Percentiles rank a stretch among this genome's conserved stretches.
These are phyloP conservation scores for Cordilura impudica DNA, from an alignment of 2,888 invertebrate genomes.

Conservation along the genomic window DNA sequence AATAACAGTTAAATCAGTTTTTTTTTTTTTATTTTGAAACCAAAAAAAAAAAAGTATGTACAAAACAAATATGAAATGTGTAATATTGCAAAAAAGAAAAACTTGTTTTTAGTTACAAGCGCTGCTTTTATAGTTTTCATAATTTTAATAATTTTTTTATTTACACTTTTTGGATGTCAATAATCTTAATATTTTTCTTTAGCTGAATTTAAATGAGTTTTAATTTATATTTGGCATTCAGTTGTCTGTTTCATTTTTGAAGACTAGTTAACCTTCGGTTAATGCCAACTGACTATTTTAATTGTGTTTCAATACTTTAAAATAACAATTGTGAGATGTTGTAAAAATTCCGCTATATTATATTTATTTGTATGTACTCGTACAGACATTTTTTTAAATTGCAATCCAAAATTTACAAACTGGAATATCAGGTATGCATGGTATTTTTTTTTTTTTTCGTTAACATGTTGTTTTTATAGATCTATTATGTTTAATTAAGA, in stretches of 20 bases:
- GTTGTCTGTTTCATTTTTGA: background rate
- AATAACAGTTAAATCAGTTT: constrained; percentile 14
- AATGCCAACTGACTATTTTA: constrained; percentile 1
- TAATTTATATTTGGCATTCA: background rate
- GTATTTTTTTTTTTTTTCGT: too few relatives aligned
- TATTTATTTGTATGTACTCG: background rate
- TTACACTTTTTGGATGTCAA: background rate
- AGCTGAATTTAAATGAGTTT: too few relatives aligned
- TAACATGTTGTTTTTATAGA: too few relatives aligned
- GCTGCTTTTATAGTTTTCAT: constrained; percentile 7
- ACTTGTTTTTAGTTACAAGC: constrained; percentile 17
- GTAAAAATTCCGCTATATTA: background rate
- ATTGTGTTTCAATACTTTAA: background rate
- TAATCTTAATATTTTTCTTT: background rate
- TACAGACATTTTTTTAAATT: too few relatives aligned
- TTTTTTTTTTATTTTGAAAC: constrained; percentile 26
- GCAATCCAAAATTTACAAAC: too few relatives aligned
- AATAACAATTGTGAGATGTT: background rate
- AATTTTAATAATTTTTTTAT: background rate
- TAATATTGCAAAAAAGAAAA: constrained; percentile 33
- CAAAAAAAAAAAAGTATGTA: background rate
- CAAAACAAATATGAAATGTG: background rate
- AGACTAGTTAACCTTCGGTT: constrained; percentile 34
- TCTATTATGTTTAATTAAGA: too few relatives aligned
- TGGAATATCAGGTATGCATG: too few relatives aligned